Evolutionary conservation across 2,113 vertebrate genomes (phyloP).

Genomic region (Rhea pennata): DNA sequence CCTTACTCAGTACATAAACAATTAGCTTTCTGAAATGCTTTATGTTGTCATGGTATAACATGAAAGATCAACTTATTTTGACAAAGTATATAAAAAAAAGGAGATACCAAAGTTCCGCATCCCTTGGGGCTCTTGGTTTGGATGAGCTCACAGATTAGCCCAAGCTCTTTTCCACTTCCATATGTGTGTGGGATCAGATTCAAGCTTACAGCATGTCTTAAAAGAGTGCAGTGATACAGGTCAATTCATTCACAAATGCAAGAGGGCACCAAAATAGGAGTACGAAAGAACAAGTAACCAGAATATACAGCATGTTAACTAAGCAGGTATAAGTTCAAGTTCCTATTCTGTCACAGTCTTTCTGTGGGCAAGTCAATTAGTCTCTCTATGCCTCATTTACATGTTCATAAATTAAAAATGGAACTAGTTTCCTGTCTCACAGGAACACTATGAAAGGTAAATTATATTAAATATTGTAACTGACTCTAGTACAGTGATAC

Average conservation of each 20-base stretch:
- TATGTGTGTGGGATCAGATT: background rate
- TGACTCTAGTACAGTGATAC: background rate
- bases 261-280: background rate
- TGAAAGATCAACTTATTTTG: background rate
- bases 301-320: background rate
- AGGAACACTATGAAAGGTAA: constrained; percentile 1
- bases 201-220: background rate
- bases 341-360: background rate
- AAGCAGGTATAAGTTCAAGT: background rate
- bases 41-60: background rate
- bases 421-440: constrained; percentile 1
- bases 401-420: constrained; percentile 5
- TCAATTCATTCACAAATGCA: background rate
- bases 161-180: background rate
- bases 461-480: constrained; percentile 16
- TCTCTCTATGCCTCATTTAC: background rate
- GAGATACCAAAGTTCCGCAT: background rate
- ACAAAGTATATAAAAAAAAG: background rate
- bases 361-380: background rate
- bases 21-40: background rate
- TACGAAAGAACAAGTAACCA: background rate
- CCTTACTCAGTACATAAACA: background rate
- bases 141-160: background rate
- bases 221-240: background rate
- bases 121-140: background rate